phyloP scores from a whole-genome alignment of 2,113 vertebrate species.

The Oxygymnocypris stewartii region DNA sequence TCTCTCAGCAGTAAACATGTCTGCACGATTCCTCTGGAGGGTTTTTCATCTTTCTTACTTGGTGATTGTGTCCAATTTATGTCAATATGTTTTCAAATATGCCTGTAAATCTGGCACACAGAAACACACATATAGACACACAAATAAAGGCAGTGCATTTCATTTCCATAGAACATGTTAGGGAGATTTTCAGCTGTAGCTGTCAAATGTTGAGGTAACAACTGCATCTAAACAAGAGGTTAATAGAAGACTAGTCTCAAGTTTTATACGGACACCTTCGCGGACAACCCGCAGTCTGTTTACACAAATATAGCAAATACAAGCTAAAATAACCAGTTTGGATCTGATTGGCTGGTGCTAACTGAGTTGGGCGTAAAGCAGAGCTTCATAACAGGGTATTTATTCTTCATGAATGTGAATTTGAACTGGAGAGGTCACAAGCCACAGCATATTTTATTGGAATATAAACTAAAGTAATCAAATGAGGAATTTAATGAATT shows the following conservation, averaged over 20 bases:
- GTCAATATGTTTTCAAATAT: slow-evolving; percentile 12
- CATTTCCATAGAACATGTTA: not conserved
- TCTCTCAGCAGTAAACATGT: slow-evolving; percentile 30
- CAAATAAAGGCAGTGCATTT: not conserved
- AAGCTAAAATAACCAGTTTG: not conserved
- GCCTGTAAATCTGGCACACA: not conserved
- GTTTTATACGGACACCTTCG: not conserved
- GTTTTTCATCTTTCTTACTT: not conserved
- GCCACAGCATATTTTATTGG: not conserved
- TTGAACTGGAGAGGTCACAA: not conserved
- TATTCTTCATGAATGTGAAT: not conserved
- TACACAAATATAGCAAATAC: not conserved
- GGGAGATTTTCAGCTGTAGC: not conserved
- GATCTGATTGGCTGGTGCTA: not conserved
- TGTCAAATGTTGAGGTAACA: not conserved
- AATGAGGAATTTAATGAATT: not conserved
- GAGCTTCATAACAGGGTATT: not conserved
- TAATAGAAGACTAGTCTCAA: not conserved
- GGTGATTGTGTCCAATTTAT: slow-evolving; percentile 14
- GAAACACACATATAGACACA: not conserved
- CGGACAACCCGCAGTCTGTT: not conserved
- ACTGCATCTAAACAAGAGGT: not conserved
- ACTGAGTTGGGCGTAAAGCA: not conserved
- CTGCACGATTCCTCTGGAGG: not conserved
- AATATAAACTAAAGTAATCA: not conserved